Base-by-base conservation (phyloP, 2,888 invertebrate genomes). In the Esperia sulphurella region DNA sequence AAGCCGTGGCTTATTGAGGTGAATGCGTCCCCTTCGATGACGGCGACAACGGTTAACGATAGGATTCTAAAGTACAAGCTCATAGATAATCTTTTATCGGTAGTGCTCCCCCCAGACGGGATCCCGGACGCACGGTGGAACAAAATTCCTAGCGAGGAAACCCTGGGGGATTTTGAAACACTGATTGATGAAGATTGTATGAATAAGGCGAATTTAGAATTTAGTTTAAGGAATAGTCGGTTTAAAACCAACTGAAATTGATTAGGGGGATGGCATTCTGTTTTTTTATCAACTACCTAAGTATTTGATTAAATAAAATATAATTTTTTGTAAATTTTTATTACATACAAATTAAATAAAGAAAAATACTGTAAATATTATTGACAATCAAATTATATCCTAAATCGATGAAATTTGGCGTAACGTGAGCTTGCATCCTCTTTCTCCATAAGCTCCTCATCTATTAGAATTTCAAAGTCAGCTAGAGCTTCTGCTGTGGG, bases 1-100 rank as follows among this genome's bases (percentile, higher is more conserved):
- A 98, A 98, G 77, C 97, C 98, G 0, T 98, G 97, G 96, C 89
- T 97, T 41, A 95, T 97, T 55, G 97, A 97, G 87, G 96, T 96
- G 41, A 98, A 98, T 76, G 97, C 98, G 3, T 97, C 97, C 3
- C 98, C 98, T 0, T 97, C 97, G 0, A 83, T 98, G 61, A 95
- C 96, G 4, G 96, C 97, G 1, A 98, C 98, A 0, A 98, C 98
- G 0, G 95, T 95, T 0, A 97, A 96, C 71, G 98, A 98, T 80
- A 91, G 97, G 64, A 97, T 97, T 67, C 91, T 98, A 68, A 98
- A 98, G 79, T 95, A 96, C 71, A 97, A 97, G 83, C 90, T 98
- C 44, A 94, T 98, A 56, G 97, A 97, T 76, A 97, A 97, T 82
- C 95, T 97, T 61, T 91, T 98, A 63, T 95, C 96, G 45, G 93